phyloP scores from a whole-genome alignment of 2,888 invertebrate species.

The Epiblema foenella region DNA sequence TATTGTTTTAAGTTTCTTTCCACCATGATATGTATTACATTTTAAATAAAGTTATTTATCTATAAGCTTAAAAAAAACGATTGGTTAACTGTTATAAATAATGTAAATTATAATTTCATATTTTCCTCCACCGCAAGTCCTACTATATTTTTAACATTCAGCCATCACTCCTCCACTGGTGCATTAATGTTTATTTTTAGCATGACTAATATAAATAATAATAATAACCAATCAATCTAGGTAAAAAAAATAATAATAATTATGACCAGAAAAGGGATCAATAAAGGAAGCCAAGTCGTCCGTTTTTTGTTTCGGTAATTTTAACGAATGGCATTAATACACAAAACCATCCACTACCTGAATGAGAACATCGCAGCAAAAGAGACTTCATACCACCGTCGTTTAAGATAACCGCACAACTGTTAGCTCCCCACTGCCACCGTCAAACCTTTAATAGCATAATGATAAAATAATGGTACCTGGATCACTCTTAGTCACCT shows the following conservation, averaged over 20 bases:
- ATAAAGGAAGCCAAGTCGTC: not conserved
- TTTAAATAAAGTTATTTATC: not conserved
- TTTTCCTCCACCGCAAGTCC: slow-evolving; percentile 10
- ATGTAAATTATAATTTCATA: not conserved
- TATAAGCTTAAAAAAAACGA: not conserved
- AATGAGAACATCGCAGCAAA: not conserved
- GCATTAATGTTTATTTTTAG: not conserved
- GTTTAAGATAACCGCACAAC: slow-evolving; percentile 33
- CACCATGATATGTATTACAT: not conserved
- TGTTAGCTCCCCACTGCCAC: slow-evolving; percentile 36
- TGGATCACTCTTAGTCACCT: slow-evolving; percentile 85
- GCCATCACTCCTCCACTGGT: not conserved
- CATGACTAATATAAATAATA: too few relatives aligned
- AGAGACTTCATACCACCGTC: slow-evolving; percentile 22
- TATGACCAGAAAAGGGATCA: not conserved
- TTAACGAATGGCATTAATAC: not conserved
- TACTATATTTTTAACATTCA: not conserved
- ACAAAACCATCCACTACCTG: not conserved
- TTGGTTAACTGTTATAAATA: slow-evolving; percentile 8
- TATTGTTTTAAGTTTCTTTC: not conserved
- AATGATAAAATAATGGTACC: slow-evolving; percentile 66
- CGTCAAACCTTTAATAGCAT: slow-evolving; percentile 39
- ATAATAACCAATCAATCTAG: not conserved
- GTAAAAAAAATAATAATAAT: not conserved
- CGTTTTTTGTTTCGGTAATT: not conserved